Base-by-base conservation (phyloP, 2,113 vertebrate genomes). In the Archilochus colubris region DNA sequence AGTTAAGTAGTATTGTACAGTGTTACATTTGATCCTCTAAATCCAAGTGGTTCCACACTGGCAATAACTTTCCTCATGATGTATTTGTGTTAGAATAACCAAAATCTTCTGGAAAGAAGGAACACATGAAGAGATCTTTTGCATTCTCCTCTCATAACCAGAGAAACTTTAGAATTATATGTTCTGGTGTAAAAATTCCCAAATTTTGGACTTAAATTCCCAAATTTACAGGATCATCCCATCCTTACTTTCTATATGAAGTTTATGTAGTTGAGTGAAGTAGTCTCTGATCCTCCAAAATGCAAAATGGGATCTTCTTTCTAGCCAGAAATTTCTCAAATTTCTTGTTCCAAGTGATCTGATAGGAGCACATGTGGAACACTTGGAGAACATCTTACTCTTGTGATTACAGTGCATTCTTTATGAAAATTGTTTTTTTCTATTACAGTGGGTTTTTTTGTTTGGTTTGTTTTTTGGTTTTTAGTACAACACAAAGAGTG, bases 281-380 rank as follows among this genome's bases (percentile, higher is more conserved):
- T 18, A 23, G 10, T 58, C 15, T 27, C 15, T 63, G 30, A 54
- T 23, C 2, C 14, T 77, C 8, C 20, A 76, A 83, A 87, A 57
- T 24, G 10, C 25, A 75, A 80, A 86, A 59, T 4, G 5, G 2
- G 7, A 10, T 51, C 4, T 16, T 38, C 11, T n/a, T 55, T 63
- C 83, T 27, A 40, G 1, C 10, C 3, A 40, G 36, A 80, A 76
- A 44, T 1, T 51, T 80, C 14, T 43, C 4, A 4, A 25, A 68
- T 2, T 67, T 68, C 27, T 51, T 12, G 6, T 58, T 67, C 13
- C 18, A 86, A 62, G 75, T 18, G 30, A 38, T 50, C 1, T 6
- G 3, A 25, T 6, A 21, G 12, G 3, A 86, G 2, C 5, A 70
- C 8, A 38, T 1, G 8, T 2, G 38, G 27, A 36, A 54, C 43